phyloP scores from a whole-genome alignment of 1,140 invertebrate genomes.

The Cheumatopsyche charites region DNA sequence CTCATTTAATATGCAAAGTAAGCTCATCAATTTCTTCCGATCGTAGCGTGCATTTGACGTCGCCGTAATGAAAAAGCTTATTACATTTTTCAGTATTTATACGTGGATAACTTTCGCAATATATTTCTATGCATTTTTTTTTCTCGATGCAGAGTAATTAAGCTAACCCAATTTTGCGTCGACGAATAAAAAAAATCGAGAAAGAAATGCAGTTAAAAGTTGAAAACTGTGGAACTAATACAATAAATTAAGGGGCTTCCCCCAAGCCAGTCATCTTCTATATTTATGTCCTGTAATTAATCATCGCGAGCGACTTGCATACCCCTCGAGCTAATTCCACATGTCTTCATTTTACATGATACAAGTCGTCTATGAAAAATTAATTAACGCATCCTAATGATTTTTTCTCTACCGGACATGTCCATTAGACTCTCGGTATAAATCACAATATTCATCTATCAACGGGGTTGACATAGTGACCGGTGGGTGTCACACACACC shows the following conservation, averaged over 20 bases:
- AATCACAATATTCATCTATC: no score
- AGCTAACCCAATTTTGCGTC: conserved; percentile 5
- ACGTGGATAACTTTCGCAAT: no score
- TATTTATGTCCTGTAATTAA: conserved; percentile 25
- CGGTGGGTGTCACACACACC: no score
- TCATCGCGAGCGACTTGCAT: not conserved
- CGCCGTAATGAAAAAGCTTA: not conserved
- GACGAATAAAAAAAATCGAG: not conserved
- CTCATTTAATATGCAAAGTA: conserved; percentile 3
- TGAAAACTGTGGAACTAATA: conserved; percentile 22
- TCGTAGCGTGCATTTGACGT: not conserved
- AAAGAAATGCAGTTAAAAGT: conserved; percentile 16
- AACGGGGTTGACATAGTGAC: no score
- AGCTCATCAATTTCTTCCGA: conserved; percentile 16
- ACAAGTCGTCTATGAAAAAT: not conserved
- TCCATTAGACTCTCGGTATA: no score
- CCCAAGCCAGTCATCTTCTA: conserved; percentile 19
- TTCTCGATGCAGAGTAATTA: conserved; percentile 7
- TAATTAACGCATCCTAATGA: not conserved
- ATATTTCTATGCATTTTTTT: conserved; percentile 1
- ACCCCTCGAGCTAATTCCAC: conserved; percentile 16
- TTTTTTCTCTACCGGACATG: no score
- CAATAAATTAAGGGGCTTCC: conserved; percentile 16
- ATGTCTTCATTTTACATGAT: conserved; percentile 16
- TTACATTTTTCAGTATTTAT: not conserved